A percentile compares a stretch with the other conserved stretches of the same genome.
These are phyloP conservation scores for Thera britannica DNA, from an alignment of 2,888 invertebrate genomes.

Conservation along the genomic window DNA sequence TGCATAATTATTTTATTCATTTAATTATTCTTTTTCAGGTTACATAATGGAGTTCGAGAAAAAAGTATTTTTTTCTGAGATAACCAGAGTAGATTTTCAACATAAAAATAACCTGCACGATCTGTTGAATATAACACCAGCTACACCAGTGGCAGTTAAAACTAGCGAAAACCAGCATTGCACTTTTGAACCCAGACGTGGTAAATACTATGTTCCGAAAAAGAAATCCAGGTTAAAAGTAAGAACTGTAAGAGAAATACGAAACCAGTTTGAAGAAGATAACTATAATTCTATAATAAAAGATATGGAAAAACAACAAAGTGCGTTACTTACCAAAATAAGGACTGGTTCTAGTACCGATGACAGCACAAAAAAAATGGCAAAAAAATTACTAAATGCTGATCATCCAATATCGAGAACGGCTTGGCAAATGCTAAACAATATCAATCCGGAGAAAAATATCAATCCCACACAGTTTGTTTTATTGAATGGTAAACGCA, in stretches of 20 bases:
- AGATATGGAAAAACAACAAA: constrained; percentile 68
- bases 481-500: constrained; percentile 65
- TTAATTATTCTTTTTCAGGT: constrained; percentile 21
- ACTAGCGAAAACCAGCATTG: constrained; percentile 46
- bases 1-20: neutral
- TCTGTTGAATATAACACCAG: constrained; percentile 58
- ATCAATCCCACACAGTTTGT: constrained; percentile 63
- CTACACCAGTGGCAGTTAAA: constrained; percentile 51
- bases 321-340: constrained; percentile 67
- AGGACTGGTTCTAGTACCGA: constrained; percentile 60
- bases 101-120: constrained; percentile 63
- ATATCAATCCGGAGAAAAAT: constrained; percentile 68
- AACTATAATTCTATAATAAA: constrained; percentile 55
- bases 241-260: constrained; percentile 70
- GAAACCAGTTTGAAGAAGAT: constrained; percentile 69
- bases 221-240: constrained; percentile 68
- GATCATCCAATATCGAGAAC: constrained; percentile 64
- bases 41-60: constrained; percentile 36
- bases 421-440: constrained; percentile 77
- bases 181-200: constrained; percentile 61
- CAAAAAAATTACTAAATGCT: constrained; percentile 61
- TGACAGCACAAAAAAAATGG: constrained; percentile 63
- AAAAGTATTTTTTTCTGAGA: constrained; percentile 66
- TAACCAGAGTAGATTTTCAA: constrained; percentile 54
- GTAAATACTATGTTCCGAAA: constrained; percentile 68